A percentile compares a stretch with the other conserved stretches of the same genome.
These are phyloP conservation scores for Drosophila neocordata DNA, from an alignment of 1,140 invertebrate genomes.

Conservation along the genomic window DNA sequence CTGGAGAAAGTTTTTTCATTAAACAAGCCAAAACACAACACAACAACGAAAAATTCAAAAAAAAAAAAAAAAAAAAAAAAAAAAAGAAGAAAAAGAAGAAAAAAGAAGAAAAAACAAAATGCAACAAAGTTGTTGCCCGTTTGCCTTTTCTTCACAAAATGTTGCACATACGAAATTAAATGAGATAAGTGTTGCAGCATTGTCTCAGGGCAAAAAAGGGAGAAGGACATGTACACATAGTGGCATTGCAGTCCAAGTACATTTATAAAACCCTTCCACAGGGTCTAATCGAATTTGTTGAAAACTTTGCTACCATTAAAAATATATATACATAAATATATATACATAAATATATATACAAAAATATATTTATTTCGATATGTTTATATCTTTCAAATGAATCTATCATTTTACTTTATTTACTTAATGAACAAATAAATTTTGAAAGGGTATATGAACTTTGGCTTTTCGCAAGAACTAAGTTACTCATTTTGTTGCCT, in stretches of 20 bases:
- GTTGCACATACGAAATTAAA: conserved; percentile 54
- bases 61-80: conserved; percentile 8
- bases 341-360: no score
- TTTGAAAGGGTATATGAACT: not conserved
- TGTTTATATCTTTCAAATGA: no score
- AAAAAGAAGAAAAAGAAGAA: no score
- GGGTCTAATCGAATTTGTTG: conserved; percentile 4
- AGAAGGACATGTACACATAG: not conserved
- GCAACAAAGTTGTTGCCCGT: conserved; percentile 63
- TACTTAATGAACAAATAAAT: not conserved
- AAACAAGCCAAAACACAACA: conserved; percentile 21
- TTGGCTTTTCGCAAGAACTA: not conserved
- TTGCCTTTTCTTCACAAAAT: conserved; percentile 24
- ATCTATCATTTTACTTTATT: no score
- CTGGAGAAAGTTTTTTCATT: conserved; percentile 51
- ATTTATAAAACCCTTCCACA: conserved; percentile 21
- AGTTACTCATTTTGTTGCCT: not conserved
- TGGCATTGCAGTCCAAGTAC: conserved; percentile 35
- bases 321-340: no score
- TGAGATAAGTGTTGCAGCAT: conserved; percentile 61
- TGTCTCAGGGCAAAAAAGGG: conserved; percentile 29
- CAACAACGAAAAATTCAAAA: no score
- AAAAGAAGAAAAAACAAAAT: conserved; percentile 17
- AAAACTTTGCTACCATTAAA: no score
- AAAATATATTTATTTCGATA: no score